These are phyloP conservation scores for Onychomys torridus DNA, from an alignment of 2,797 vertebrate genomes.

Conservation along the genomic window DNA sequence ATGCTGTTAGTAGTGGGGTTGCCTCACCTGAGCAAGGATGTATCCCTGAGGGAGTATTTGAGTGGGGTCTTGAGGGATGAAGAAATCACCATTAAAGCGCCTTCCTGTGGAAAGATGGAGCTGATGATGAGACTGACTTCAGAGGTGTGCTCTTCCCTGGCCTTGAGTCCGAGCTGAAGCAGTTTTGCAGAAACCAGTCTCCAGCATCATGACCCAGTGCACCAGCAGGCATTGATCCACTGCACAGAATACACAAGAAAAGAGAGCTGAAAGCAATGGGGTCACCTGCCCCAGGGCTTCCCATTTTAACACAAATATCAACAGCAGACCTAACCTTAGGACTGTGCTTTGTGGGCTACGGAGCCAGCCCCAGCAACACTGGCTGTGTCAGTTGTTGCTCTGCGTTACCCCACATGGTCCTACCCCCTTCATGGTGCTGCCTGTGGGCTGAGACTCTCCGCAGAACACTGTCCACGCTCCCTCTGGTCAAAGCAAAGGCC, in stretches of 20 bases:
- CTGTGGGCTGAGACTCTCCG: neutral
- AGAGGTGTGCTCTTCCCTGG: neutral
- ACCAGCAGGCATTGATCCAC: accelerated
- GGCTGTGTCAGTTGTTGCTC: neutral
- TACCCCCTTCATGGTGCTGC: neutral
- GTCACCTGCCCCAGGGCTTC: neutral
- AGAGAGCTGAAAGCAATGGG: too few relatives aligned
- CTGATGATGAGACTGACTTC: too few relatives aligned
- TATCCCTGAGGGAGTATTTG: neutral
- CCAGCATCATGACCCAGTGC: neutral
- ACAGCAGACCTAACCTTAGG: too few relatives aligned
- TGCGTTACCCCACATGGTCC: neutral
- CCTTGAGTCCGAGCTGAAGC: neutral
- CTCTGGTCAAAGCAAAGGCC: neutral
- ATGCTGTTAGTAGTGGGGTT: accelerated
- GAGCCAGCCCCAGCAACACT: neutral
- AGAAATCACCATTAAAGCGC: neutral
- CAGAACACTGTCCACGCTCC: neutral
- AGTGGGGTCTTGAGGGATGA: neutral
- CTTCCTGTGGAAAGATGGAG: neutral
- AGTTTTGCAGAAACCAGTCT: accelerated
- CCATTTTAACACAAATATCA: neutral
- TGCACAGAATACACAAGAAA: neutral
- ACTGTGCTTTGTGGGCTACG: neutral
- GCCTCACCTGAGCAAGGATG: neutral